Evolutionary conservation across 2,797 vertebrate genomes (phyloP), one percentile per base, ranked within the genome.

Genomic region (Coregonus sp.): DNA sequence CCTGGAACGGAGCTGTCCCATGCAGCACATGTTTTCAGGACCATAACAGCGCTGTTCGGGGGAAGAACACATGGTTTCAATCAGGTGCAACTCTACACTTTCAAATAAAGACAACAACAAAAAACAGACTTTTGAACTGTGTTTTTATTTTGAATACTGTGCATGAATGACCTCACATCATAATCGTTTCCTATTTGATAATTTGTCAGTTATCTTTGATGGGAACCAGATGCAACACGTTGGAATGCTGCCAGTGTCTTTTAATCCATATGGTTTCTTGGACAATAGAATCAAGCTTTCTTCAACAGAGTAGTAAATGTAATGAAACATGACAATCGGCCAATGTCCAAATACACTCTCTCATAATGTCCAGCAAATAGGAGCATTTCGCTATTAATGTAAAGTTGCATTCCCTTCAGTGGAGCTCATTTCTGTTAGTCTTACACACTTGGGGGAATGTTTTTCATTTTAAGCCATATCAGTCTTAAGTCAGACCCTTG

Each of bases 31-130:
- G 70, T 63, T 47, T 56, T 71, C 29, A 70, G 74, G 78, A 66
- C 66, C 74, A 73, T 33, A 66, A 78, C 61, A 72, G 51, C 2
- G 37, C 65, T 14, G 70, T 72, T 73, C 52, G 65, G 25, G 54
- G 75, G 72, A 79, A 29, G 25, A 77, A 73, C 89, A 56, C 16
- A 18, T 90, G 90, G 80, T 80, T 90, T 82, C 37, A 86, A 85
- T 90, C 82, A 31, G 65, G 47, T 12, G 72, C 80, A 40, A 82
- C 70, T 77, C 73, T 54, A 16, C 73, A 79, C 3, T 9, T 70
- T 86, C 77, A 47, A 85, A 85, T 88, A 76, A 83, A 56, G 56
- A 74, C 40, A 75, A 70, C 63, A 73, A 75, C 25, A 51, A 75
- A 66, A 70, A 63, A 37, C 18, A 2, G 12, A 35, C 9, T 47